phyloP scores from a whole-genome alignment of 2,797 vertebrate genomes.

The Tokudaia tokunoshimensis region DNA sequence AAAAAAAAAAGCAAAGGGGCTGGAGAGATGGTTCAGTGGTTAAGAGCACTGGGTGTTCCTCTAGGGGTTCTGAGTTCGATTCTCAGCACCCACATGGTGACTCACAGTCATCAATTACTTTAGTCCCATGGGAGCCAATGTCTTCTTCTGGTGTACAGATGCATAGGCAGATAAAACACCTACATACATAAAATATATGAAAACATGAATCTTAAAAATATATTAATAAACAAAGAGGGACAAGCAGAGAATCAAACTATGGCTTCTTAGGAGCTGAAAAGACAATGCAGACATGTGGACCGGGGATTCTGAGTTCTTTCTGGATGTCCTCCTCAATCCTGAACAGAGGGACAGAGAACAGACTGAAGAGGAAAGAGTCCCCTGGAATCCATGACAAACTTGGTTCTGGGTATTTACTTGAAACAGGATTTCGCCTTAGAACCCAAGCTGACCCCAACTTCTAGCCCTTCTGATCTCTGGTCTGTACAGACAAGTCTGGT shows the following conservation, averaged over 20 bases:
- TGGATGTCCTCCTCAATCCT: neutral
- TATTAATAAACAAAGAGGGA: neutral
- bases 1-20: neutral
- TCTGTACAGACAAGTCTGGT: neutral
- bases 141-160: neutral
- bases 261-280: slow-evolving; percentile 1
- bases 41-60: neutral
- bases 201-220: neutral
- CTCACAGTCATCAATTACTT: neutral
- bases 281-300: neutral
- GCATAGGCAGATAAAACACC: neutral
- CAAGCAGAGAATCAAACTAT: slow-evolving; percentile 33
- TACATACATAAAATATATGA: too few relatives aligned
- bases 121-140: neutral
- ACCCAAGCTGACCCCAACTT: neutral
- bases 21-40: neutral
- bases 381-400: neutral
- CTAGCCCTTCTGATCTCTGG: neutral
- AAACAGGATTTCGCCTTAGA: neutral
- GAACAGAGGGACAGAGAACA: neutral
- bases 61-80: neutral
- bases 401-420: neutral
- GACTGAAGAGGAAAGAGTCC: neutral
- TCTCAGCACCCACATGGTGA: neutral
- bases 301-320: neutral